Conservation (phyloP, 2,113 vertebrate genomes). For the Ceuthmochares aereus region DNA sequence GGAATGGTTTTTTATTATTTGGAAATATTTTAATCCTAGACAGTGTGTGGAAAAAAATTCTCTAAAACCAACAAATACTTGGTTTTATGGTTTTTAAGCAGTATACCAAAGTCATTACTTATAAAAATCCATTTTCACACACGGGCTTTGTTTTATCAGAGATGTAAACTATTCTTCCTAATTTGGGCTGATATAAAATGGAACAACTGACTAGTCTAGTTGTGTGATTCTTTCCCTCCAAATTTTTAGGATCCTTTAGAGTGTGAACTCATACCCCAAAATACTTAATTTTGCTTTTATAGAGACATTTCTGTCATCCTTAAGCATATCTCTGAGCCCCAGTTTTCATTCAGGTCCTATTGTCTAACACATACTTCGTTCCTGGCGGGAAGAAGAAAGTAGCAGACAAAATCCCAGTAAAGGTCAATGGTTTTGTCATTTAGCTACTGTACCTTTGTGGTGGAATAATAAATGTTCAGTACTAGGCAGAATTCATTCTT, state of each 20-base stretch:
- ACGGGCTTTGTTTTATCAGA: not conserved
- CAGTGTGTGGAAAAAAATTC: too few species aligned
- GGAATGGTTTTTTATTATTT: not conserved
- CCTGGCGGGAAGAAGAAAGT: not conserved
- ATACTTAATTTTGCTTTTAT: not conserved
- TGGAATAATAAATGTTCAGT: not conserved
- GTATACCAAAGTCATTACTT: not conserved
- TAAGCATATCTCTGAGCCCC: not conserved
- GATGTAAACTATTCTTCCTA: not conserved
- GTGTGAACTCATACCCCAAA: not conserved
- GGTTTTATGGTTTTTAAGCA: not conserved
- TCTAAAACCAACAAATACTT: not conserved
- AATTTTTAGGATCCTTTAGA: not conserved
- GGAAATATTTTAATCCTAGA: not conserved
- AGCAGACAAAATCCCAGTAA: not conserved
- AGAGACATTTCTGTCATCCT: not conserved
- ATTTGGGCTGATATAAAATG: not conserved
- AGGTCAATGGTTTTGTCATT: not conserved
- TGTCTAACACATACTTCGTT: not conserved
- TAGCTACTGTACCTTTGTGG: not conserved
- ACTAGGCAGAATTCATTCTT: not conserved
- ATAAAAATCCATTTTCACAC: not conserved
- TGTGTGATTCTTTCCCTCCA: not conserved
- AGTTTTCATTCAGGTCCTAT: not conserved
- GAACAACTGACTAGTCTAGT: not conserved